phyloP scores from a whole-genome alignment of 2,888 invertebrate genomes.

The Mythimna impura region DNA sequence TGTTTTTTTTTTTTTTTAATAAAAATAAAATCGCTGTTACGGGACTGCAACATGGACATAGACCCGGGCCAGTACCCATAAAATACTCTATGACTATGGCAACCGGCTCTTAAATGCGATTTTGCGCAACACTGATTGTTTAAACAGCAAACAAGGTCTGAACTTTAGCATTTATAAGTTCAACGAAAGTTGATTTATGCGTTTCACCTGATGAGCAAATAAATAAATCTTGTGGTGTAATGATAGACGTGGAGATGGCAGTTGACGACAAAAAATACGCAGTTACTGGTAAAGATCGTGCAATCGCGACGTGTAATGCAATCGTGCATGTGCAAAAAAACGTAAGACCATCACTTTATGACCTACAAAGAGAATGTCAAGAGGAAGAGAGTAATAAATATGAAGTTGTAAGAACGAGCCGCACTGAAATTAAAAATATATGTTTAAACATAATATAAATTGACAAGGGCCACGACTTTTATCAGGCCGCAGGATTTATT shows the following conservation, averaged over 20 bases:
- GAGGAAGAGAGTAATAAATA: conserved; percentile 60
- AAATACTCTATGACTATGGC: no score
- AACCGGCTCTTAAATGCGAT: conserved; percentile 25
- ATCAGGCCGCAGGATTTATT: conserved; percentile 22
- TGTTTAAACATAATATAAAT: conserved; percentile 33
- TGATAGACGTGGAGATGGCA: conserved; percentile 48
- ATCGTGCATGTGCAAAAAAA: conserved; percentile 54
- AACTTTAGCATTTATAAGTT: conserved; percentile 65
- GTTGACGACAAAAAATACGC: conserved; percentile 53
- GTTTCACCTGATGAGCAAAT: conserved; percentile 60
- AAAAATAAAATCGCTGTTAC: no score
- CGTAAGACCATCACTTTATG: conserved; percentile 38
- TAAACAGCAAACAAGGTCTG: conserved; percentile 57
- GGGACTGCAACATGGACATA: no score
- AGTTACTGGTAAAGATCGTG: conserved; percentile 55
- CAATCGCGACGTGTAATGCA: conserved; percentile 55
- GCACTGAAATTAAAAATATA: conserved; percentile 40
- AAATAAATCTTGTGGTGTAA: conserved; percentile 57
- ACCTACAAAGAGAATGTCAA: conserved; percentile 59
- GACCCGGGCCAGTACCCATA: not conserved
- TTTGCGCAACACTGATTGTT: conserved; percentile 67
- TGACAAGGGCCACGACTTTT: conserved; percentile 31
- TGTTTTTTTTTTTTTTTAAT: no score
- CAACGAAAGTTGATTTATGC: conserved; percentile 58
- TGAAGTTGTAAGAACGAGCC: conserved; percentile 38